These are phyloP conservation scores for Notospermus geniculatus DNA, from an alignment of 1,140 invertebrate species.

Conservation along the genomic window DNA sequence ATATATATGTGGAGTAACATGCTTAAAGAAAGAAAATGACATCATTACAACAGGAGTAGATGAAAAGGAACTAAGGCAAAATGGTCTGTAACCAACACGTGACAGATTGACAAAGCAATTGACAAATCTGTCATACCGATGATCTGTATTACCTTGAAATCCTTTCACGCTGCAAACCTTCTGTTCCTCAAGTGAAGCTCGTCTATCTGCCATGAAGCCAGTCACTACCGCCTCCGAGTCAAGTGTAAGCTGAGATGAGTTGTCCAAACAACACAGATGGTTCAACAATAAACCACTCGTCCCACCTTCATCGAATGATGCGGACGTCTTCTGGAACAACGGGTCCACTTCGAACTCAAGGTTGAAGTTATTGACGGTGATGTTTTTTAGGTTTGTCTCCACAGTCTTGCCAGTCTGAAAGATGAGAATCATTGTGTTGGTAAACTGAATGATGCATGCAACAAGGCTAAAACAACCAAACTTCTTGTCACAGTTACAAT, in stretches of 20 bases:
- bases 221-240: conserved; percentile 41
- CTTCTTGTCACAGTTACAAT: too few species aligned
- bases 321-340: conserved; percentile 56
- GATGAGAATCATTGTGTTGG: background rate
- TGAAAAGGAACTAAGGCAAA: too few species aligned
- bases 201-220: conserved; percentile 12
- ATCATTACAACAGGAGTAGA: too few species aligned
- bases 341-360: conserved; percentile 57
- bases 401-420: conserved; percentile 42
- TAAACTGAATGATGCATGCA: too few species aligned
- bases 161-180: conserved; percentile 5
- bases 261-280: conserved; percentile 50
- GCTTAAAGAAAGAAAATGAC: too few species aligned
- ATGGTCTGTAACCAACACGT: too few species aligned
- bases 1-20: too few species aligned
- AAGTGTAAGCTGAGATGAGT: conserved; percentile 42
- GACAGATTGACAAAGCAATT: too few species aligned
- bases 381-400: conserved; percentile 55
- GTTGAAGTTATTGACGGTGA: conserved; percentile 55
- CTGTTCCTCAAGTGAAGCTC: background rate
- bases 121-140: too few species aligned
- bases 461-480: too few species aligned
- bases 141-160: background rate
- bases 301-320: conserved; percentile 58
- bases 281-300: conserved; percentile 54